Evolutionary conservation across 1,140 invertebrate genomes (phyloP).

Genomic region (Solenopsis invicta): DNA sequence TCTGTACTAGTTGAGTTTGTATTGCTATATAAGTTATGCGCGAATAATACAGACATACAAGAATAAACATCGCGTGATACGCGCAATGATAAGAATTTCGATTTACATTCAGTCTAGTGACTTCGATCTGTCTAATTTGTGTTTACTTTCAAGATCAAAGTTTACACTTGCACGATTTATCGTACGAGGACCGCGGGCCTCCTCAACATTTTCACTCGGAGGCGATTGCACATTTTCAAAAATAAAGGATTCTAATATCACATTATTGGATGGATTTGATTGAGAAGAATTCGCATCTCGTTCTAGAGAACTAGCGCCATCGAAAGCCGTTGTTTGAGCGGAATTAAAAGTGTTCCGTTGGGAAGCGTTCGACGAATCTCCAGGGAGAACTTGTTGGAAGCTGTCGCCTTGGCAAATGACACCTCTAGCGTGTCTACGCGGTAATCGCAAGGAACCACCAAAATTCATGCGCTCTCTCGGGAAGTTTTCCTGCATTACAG

Average conservation of each 20-base stretch:
- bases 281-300: conserved; percentile 66
- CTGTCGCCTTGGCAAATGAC: conserved; percentile 59
- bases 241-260: conserved; percentile 84
- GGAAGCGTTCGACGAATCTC: conserved; percentile 58
- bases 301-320: background rate
- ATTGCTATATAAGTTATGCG: conserved; percentile 34
- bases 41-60: conserved; percentile 62
- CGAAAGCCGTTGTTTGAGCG: background rate
- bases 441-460: conserved; percentile 75
- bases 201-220: conserved; percentile 67
- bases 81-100: conserved; percentile 21
- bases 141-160: conserved; percentile 86
- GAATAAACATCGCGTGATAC: conserved; percentile 66
- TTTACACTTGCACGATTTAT: conserved; percentile 78
- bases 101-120: conserved; percentile 82
- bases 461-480: conserved; percentile 63
- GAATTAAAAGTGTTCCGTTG: conserved; percentile 55
- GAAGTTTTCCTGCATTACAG: conserved; percentile 43
- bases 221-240: conserved; percentile 74
- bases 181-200: conserved; percentile 68
- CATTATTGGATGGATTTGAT: conserved; percentile 87
- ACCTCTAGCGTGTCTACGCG: conserved; percentile 54
- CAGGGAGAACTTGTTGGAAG: conserved; percentile 59
- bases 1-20: background rate
- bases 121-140: conserved; percentile 85